Evolutionary conservation across 1,140 invertebrate genomes (phyloP).

Genomic region (Macrostomum lignano): DNA sequence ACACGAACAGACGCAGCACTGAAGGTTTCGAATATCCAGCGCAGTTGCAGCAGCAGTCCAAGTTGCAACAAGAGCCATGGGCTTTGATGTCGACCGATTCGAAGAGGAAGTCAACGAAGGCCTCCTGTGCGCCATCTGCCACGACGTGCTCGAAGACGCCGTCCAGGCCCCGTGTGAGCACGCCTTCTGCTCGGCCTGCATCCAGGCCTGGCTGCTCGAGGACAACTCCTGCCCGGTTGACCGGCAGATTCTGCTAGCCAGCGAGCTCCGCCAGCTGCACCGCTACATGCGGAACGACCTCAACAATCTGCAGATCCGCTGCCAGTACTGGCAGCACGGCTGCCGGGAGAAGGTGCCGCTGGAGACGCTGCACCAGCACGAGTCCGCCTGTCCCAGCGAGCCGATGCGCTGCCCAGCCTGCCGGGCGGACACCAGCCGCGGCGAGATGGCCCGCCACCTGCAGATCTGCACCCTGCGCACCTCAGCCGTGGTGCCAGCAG

Average conservation of each 20-base stretch:
- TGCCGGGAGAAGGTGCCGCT: constrained; percentile 10
- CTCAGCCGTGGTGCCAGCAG: constrained; percentile 8
- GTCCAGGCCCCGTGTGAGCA: constrained; percentile 17
- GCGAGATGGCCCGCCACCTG: constrained; percentile 9
- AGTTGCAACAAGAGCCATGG: constrained; percentile 10
- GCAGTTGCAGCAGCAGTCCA: too few relatives aligned
- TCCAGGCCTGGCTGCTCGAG: too few relatives aligned
- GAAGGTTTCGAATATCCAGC: too few relatives aligned
- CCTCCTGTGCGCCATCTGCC: constrained; percentile 16
- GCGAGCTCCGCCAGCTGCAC: constrained; percentile 11
- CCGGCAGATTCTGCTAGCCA: constrained; percentile 9
- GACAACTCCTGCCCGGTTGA: constrained; percentile 15
- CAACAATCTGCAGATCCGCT: constrained; percentile 11
- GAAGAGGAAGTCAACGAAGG: constrained; percentile 13
- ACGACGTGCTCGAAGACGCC: constrained; percentile 16
- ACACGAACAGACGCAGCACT: too few relatives aligned
- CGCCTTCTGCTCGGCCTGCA: constrained; percentile 13
- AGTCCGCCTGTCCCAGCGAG: constrained; percentile 10
- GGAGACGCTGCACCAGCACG: constrained; percentile 11
- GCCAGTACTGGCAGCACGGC: constrained; percentile 10
- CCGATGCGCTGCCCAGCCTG: constrained; percentile 12
- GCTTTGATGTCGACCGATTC: constrained; percentile 16
- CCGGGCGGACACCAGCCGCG: constrained; percentile 6
- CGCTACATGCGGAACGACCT: constrained; percentile 18
- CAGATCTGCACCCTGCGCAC: constrained; percentile 9